Evolutionary conservation across 2,113 vertebrate species (phyloP).

Genomic region (Osmerus mordax): DNA sequence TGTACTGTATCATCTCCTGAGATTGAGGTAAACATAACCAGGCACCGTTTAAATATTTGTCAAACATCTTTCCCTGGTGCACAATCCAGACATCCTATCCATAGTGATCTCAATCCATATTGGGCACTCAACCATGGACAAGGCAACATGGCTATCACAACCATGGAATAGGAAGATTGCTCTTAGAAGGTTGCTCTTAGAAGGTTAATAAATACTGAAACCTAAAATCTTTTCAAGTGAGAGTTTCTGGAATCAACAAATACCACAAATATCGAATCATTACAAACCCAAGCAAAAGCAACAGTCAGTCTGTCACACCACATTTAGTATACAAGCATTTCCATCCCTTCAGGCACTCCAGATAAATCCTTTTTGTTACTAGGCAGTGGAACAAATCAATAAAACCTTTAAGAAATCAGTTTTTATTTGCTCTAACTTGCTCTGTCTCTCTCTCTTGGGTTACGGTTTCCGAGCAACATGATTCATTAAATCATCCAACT

Average conservation of each 20-base stretch:
- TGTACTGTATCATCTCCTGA: constrained; percentile 1
- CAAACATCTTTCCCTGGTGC: constrained; percentile 41
- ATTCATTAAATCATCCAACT: no score
- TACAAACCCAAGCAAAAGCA: no score
- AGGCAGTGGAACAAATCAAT: no score
- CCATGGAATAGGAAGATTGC: neutral
- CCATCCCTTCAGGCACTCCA: no score
- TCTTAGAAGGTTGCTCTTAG: neutral
- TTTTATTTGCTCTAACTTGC: no score
- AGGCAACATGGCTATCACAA: constrained; percentile 14
- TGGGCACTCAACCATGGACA: constrained; percentile 29
- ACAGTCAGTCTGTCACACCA: no score
- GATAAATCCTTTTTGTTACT: no score
- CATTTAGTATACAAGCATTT: no score
- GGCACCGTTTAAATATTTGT: constrained; percentile 66
- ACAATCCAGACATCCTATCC: constrained; percentile 18
- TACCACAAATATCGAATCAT: no score
- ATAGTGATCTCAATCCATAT: constrained; percentile 30
- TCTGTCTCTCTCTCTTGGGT: no score
- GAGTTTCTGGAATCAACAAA: neutral
- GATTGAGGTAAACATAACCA: constrained; percentile 46
- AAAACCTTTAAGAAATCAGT: no score
- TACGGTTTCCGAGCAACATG: no score
- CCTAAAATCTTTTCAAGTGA: neutral
- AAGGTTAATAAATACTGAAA: neutral